Conservation (phyloP, 2,888 invertebrate species). For the Junonia oenone region DNA sequence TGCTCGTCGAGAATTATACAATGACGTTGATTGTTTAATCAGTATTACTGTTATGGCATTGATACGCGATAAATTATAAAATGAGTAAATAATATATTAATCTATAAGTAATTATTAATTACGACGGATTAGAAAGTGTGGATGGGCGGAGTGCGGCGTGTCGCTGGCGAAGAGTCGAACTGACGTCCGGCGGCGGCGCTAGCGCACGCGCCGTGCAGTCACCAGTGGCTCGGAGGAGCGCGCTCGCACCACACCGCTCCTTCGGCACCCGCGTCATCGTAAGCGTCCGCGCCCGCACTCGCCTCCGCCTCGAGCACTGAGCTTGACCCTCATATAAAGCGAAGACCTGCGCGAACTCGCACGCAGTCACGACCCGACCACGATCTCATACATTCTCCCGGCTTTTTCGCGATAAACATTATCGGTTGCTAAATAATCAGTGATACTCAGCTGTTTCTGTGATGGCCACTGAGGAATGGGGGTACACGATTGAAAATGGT, state of each 20-base stretch:
- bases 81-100: slow-evolving; percentile 45
- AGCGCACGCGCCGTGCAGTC: slow-evolving; percentile 40
- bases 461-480: slow-evolving; percentile 78
- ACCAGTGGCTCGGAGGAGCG: slow-evolving; percentile 50
- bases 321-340: slow-evolving; percentile 58
- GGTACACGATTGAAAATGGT: slow-evolving; percentile 81
- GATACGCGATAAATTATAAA: slow-evolving; percentile 38
- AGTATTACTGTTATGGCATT: slow-evolving; percentile 16
- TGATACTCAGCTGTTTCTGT: slow-evolving; percentile 28
- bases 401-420: slow-evolving; percentile 47
- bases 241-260: slow-evolving; percentile 36
- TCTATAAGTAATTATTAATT: slow-evolving; percentile 35
- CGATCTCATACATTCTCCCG: slow-evolving; percentile 58
- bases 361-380: slow-evolving; percentile 67
- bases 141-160: slow-evolving; percentile 33
- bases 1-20: background rate
- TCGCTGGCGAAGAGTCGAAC: slow-evolving; percentile 32
- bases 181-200: slow-evolving; percentile 37
- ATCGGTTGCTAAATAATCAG: slow-evolving; percentile 29
- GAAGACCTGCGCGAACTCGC: slow-evolving; percentile 55
- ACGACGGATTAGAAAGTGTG: slow-evolving; percentile 49
- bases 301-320: slow-evolving; percentile 32
- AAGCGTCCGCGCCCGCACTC: slow-evolving; percentile 41
- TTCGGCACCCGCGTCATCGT: slow-evolving; percentile 28
- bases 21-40: background rate